Conservation (phyloP, 2,797 vertebrate species). For the Myotis pilosus region DNA sequence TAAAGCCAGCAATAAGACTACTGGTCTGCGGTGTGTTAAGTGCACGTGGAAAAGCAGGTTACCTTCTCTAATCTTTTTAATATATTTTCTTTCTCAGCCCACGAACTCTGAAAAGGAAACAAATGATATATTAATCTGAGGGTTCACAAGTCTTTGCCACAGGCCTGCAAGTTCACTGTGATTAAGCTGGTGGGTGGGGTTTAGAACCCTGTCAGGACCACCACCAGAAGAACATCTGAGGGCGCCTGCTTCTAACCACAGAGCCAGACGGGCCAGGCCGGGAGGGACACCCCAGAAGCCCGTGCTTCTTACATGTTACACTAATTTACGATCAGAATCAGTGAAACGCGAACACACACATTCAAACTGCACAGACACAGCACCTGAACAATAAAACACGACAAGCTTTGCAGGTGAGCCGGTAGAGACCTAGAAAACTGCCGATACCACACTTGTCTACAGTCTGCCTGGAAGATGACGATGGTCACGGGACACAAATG, state of each 20-base stretch:
- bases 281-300: neutral
- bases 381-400: neutral
- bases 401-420: neutral
- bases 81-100: slow-evolving; percentile 89
- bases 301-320: neutral
- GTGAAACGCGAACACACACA: neutral
- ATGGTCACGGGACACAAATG: neutral
- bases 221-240: neutral
- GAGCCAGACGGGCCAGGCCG: neutral
- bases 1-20: no score
- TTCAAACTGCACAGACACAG: neutral
- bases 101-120: slow-evolving; percentile 86
- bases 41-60: slow-evolving; percentile 31
- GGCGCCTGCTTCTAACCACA: neutral
- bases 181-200: neutral
- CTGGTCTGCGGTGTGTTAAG: neutral
- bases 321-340: neutral
- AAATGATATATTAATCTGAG: slow-evolving; percentile 48
- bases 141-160: neutral
- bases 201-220: neutral
- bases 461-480: neutral
- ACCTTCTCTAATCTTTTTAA: slow-evolving; percentile 93
- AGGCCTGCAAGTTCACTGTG: neutral
- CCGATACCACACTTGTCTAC: neutral
- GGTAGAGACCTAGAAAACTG: neutral